A percentile compares a stretch with the other conserved stretches of the same genome.
phyloP scores from a whole-genome alignment of 2,888 invertebrate genomes.

The Steinernema hermaphroditum region DNA sequence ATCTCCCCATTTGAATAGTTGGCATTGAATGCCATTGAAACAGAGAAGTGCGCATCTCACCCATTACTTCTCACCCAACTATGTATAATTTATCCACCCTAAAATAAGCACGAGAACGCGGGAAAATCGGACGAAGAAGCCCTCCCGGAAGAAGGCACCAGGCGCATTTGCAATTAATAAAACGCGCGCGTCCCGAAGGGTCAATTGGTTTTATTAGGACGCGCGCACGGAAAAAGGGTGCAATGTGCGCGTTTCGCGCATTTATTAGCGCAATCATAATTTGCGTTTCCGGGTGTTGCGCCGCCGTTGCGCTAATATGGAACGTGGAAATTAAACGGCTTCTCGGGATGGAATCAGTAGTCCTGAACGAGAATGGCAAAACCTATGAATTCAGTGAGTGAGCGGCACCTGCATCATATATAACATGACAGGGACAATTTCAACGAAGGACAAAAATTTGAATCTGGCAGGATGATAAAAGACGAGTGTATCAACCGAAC shows the following conservation, averaged over 20 bases:
- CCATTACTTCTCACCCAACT: neutral
- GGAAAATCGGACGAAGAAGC: no score
- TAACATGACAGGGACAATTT: no score
- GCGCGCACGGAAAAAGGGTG: neutral
- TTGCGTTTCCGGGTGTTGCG: neutral
- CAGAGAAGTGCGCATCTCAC: no score
- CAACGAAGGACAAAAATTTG: no score
- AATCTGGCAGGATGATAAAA: no score
- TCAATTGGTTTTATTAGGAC: constrained; percentile 12
- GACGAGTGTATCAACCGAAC: no score
- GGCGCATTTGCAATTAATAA: neutral
- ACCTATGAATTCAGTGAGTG: no score
- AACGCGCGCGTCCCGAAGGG: neutral
- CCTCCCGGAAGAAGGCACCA: neutral
- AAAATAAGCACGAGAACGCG: neutral
- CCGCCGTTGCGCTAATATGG: neutral
- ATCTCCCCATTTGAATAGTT: neutral
- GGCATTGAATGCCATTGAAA: no score
- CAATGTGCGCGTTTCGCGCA: neutral
- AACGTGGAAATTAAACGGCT: no score
- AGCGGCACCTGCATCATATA: no score
- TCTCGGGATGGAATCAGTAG: no score
- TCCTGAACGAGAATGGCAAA: no score
- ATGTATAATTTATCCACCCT: neutral
- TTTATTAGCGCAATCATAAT: constrained; percentile 26